Evolutionary conservation across 2,113 vertebrate genomes (phyloP), one percentile per base, ranked within the genome.

Genomic region (Nansenia antarctica): DNA sequence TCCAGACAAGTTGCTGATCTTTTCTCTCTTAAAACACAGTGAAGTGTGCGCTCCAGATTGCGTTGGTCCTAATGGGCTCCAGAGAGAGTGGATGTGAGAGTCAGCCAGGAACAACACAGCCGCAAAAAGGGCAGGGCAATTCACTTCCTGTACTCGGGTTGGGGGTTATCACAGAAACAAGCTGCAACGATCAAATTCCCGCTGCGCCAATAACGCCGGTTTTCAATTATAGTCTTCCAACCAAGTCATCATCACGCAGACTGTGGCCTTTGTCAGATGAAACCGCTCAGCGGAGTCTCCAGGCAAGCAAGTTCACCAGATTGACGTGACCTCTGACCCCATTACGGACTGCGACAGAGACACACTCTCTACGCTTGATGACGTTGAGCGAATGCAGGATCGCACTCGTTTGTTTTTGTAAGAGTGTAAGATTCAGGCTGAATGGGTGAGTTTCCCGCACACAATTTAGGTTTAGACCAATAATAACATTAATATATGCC

Each of bases 21-120:
- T n/a, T n/a, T n/a, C n/a, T n/a, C n/a, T n/a, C n/a, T n/a, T n/a
- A n/a, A n/a, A n/a, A n/a, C n/a, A n/a, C n/a, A n/a, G n/a, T n/a
- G n/a, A n/a, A n/a, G n/a, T 0, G 32, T 47, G 60, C 31, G 14
- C 49, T 57, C 39, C 65, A 65, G 58, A 62, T 67, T 34, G 5
- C 65, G 75, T 78, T 69, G 76, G 64, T 65, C 85, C 77, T 87
- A 92, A 91, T 91, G 67, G 77, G 52, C 88, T 89, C 85, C 86
- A 91, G 87, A 87, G 65, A 66, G n/a, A n/a, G n/a, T n/a, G n/a
- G n/a, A n/a, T n/a, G 27, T 53, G 26, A 20, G 8, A 54, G 86
- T 83, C 78, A 76, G 88, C 88, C 85, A 92, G 77, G 83, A 88
- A 88, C 85, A 91, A 86, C 85, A 87, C 65, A 57, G 73, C 49